Evolutionary conservation across 2,888 invertebrate species (phyloP), one percentile per base, ranked within the genome.

Genomic region (Tetanocera ferruginea): DNA sequence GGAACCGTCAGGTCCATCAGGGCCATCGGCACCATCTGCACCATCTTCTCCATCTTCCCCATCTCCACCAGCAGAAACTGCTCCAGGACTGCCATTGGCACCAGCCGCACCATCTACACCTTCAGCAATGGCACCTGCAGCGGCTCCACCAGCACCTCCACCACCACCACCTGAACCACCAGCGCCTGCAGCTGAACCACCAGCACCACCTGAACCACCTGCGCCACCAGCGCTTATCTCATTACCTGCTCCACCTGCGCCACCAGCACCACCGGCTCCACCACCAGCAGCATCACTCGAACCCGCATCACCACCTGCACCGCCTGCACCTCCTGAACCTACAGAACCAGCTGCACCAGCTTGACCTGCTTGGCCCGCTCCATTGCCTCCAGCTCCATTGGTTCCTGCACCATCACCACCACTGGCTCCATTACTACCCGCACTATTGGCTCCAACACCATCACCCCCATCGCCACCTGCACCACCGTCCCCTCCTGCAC

Each of bases 31-130:
- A 1, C 87, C 87, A 80, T 84, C 85, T 8, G 82, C 81, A 5
- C 87, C 87, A 76, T 86, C 87, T 31, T 82, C 85, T n/a, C 85
- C 85, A 77, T 86, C 84, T 5, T 31, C 31, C 6, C 86, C 86
- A 2, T 84, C 87, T 37, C 81, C 85, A 17, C 87, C 85, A 76
- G 86, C 84, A 6, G 84, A 83, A 0, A 84, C 85, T 19, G 82
- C 81, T 43, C 83, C 80, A 6, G 37, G 80, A 4, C 82, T 83
- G 0, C 83, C 84, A 0, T 78, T 81, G 4, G 84, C 86, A n/a
- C 87, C 86, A 17, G 60, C 79, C 1, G 84, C 87, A 17, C 86
- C 85, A 2, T 82, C 83, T 9, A 81, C 86, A 5, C 85, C 87
- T 4, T 75, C 80, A 14, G 69, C 86, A 1, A 82, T 86, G 0